phyloP scores from a whole-genome alignment of 2,888 invertebrate species.

The Microctonus brassicae region DNA sequence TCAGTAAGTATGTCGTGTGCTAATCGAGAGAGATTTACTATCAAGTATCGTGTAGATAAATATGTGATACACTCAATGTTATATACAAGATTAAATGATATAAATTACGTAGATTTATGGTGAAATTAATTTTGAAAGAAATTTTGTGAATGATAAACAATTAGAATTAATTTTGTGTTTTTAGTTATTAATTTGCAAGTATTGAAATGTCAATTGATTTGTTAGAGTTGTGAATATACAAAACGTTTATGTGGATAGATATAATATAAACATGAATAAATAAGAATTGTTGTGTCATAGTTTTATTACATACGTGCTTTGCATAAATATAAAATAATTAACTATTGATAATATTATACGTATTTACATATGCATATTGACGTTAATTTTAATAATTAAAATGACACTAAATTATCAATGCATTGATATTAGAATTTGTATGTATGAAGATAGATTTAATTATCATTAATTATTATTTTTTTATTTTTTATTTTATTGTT shows the following conservation, averaged over 20 bases:
- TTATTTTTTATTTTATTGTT: not conserved
- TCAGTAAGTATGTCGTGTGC: constrained; percentile 4
- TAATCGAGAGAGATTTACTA: constrained; percentile 17
- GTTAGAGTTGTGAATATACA: not conserved
- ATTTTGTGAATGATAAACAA: not conserved
- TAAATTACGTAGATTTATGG: constrained; percentile 9
- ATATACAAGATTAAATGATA: constrained; percentile 12
- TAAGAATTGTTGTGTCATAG: not conserved
- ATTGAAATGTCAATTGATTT: not conserved
- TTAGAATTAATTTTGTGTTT: not conserved
- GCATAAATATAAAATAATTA: not conserved
- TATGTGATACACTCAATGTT: not conserved
- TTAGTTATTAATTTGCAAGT: not conserved
- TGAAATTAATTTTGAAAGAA: not conserved
- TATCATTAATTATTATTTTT: not conserved
- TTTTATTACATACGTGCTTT: not conserved
- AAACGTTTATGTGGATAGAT: too few species aligned
- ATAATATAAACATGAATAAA: too few species aligned
- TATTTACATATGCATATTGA: not conserved
- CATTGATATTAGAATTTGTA: not conserved
- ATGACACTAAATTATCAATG: not conserved
- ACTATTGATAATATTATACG: not conserved
- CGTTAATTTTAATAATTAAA: not conserved
- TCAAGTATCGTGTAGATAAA: constrained; percentile 1
- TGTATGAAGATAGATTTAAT: not conserved